Evolutionary conservation across 2,797 vertebrate species (phyloP), one percentile per base, ranked within the genome.

Genomic region (Rhincodon typus): DNA sequence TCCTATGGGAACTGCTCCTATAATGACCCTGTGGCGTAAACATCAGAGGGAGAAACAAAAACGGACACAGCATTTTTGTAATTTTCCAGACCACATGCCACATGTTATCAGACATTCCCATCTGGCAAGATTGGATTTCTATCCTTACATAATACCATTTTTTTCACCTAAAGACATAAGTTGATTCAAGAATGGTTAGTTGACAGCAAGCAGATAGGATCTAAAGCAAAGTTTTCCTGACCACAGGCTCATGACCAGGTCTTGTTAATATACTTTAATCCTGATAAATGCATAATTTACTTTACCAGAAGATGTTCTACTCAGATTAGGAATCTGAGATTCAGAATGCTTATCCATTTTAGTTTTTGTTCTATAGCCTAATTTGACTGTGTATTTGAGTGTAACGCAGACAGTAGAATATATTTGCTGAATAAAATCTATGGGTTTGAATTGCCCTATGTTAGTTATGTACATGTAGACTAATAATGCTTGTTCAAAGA

Each of bases 81-180:
- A 93, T 25, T 93, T 69, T 93, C 90, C n/a, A 69, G 62, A 93
- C n/a, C 66, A 38, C 62, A 42, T 38, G 62, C 6, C 21, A 93
- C 19, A 42, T 13, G 13, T 93, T 42, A 93, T 69, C 66, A 69
- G 19, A 42, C 53, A 66, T 62, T 90, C 53, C 87, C 57, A 62
- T 90, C 87, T 90, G n/a, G 90, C 66, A 67, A 67, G 90, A 38
- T 66, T 69, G 66, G 25, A 69, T 42, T 93, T 93, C 90, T 69
- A 69, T 21, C 23, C 66, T 50, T 93, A 13, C 6, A 69, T 69
- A 93, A 42, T n/a, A 67, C 10, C 42, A 42, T 66, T 69, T 67
- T 67, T 38, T 69, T 62, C 27, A 62, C 38, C 21, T 69, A n/a
- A 38, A 67, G n/a, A 69, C 66, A 67, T 25, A n/a, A 93, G 19